Conservation (phyloP, 2,797 vertebrate genomes). For the Alfaro cultratus region DNA sequence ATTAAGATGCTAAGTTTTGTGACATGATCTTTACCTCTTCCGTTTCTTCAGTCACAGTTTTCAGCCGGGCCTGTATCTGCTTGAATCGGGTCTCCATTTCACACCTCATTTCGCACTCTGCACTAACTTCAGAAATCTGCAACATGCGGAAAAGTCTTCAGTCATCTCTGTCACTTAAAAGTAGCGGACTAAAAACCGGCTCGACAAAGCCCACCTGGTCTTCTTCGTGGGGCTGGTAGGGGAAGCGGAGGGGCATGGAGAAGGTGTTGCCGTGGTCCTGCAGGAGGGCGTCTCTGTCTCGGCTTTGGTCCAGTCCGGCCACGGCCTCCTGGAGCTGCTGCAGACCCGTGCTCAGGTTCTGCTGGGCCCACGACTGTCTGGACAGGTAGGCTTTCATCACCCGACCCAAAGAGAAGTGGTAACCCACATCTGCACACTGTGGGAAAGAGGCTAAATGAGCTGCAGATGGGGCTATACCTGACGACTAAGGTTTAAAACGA, state of each 20-base stretch:
- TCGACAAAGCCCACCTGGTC: conserved; percentile 81
- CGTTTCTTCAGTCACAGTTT: conserved; percentile 77
- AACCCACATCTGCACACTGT: conserved; percentile 88
- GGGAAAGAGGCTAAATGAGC: neutral
- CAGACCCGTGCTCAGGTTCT: conserved; percentile 80
- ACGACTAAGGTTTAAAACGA: neutral
- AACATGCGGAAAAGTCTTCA: neutral
- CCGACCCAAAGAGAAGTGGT: conserved; percentile 84
- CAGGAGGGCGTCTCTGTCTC: conserved; percentile 84
- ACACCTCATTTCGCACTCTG: conserved; percentile 79
- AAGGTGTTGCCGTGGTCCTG: conserved; percentile 84
- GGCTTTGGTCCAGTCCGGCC: conserved; percentile 80
- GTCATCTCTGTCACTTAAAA: neutral
- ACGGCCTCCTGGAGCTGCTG: conserved; percentile 79
- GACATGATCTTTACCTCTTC: conserved; percentile 78
- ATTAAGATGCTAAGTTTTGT: neutral
- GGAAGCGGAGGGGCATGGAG: conserved; percentile 84
- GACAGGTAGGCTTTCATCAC: conserved; percentile 82
- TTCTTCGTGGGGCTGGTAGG: conserved; percentile 88
- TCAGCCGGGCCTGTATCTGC: conserved; percentile 83
- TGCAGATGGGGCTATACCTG: too few relatives aligned
- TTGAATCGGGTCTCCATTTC: conserved; percentile 85
- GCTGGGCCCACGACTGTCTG: conserved; percentile 74
- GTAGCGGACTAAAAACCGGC: neutral
- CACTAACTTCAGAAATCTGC: conserved; percentile 84